Evolutionary conservation across 1,140 invertebrate species (phyloP).

Genomic region (Rhagoletis pomonella): DNA sequence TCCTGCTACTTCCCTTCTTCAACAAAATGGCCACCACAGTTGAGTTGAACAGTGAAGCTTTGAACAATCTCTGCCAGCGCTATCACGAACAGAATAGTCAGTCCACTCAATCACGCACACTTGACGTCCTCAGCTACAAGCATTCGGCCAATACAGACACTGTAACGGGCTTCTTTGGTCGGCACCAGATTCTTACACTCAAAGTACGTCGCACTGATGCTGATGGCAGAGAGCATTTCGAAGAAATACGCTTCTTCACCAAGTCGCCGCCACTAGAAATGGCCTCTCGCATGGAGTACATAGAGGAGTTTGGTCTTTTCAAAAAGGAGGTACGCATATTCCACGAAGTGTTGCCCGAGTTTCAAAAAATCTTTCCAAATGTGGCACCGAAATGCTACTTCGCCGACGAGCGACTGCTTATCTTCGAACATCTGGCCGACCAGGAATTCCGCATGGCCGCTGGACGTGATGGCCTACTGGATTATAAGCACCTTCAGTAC

Average conservation of each 20-base stretch:
- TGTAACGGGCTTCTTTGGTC: slow-evolving; percentile 76
- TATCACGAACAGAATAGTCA: slow-evolving; percentile 71
- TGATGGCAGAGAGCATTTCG: slow-evolving; percentile 56
- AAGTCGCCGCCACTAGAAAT: slow-evolving; percentile 75
- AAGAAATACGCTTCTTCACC: slow-evolving; percentile 74
- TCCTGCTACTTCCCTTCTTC: neutral
- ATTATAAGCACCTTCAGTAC: slow-evolving; percentile 75
- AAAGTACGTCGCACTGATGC: slow-evolving; percentile 59
- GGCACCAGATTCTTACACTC: slow-evolving; percentile 72
- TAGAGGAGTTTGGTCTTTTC: slow-evolving; percentile 75
- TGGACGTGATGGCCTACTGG: slow-evolving; percentile 71
- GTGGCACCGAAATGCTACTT: slow-evolving; percentile 74
- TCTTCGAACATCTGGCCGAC: slow-evolving; percentile 75
- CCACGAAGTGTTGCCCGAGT: slow-evolving; percentile 71
- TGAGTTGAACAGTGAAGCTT: slow-evolving; percentile 74
- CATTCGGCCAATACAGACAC: slow-evolving; percentile 64
- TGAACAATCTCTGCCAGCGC: slow-evolving; percentile 74
- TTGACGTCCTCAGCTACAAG: slow-evolving; percentile 66
- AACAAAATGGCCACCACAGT: slow-evolving; percentile 74
- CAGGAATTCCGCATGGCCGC: slow-evolving; percentile 72
- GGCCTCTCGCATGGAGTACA: slow-evolving; percentile 70
- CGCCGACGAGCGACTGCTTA: slow-evolving; percentile 72
- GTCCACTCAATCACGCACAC: slow-evolving; percentile 64
- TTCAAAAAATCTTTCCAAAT: slow-evolving; percentile 65
- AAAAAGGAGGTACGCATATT: slow-evolving; percentile 76